phyloP scores from a whole-genome alignment of 2,888 invertebrate species.

The Eupsilia transversa region DNA sequence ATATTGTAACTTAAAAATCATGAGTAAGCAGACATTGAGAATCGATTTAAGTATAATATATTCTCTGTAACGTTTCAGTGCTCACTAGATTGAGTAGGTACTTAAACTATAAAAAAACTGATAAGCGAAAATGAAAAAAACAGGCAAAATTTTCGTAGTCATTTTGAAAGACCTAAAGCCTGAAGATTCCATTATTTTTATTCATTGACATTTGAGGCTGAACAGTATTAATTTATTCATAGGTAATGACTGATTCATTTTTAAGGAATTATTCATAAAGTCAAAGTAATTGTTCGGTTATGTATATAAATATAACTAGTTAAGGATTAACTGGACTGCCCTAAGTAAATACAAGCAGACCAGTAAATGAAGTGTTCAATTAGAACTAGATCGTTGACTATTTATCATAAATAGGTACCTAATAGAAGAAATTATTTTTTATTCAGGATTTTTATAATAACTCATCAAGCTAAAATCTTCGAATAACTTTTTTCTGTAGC shows the following conservation, averaged over 20 bases:
- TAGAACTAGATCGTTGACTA: neutral
- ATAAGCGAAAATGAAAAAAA: neutral
- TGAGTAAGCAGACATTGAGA: constrained; percentile 33
- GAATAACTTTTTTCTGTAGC: no score
- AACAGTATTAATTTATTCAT: no score
- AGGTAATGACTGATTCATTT: neutral
- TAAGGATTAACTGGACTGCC: neutral
- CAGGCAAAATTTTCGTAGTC: neutral
- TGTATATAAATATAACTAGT: neutral
- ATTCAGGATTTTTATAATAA: no score
- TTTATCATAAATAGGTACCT: no score
- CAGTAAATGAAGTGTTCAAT: no score
- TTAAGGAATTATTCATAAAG: constrained; percentile 4
- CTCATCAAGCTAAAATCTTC: no score
- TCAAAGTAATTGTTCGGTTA: neutral
- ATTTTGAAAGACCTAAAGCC: neutral
- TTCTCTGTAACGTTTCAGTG: neutral
- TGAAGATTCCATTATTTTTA: neutral
- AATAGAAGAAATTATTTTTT: no score
- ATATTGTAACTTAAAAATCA: constrained; percentile 15
- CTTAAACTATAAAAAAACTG: constrained; percentile 5
- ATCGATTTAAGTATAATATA: constrained; percentile 14
- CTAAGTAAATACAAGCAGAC: no score
- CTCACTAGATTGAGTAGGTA: neutral
- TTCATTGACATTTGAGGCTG: neutral